These are phyloP conservation scores for Temnopleurus reevesii DNA, from an alignment of 53 echinoderm and acorn worm genomes.

Conservation along the genomic window DNA sequence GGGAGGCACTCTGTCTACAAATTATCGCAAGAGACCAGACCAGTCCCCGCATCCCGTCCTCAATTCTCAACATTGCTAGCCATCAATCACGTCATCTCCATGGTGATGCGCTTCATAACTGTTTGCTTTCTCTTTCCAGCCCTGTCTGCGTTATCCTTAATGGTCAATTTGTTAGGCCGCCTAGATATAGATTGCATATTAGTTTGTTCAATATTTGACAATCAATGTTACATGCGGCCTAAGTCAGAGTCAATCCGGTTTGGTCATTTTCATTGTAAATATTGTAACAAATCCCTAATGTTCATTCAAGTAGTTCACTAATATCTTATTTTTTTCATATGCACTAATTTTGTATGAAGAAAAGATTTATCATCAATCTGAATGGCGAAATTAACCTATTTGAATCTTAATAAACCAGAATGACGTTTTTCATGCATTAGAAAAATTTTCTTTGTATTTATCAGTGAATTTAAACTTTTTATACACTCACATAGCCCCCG, in stretches of 20 bases:
- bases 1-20: constrained; percentile 28
- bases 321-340: too few relatives aligned
- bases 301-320: background rate
- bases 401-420: too few relatives aligned
- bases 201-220: constrained; percentile 11
- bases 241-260: background rate
- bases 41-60: constrained; percentile 1
- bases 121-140: background rate
- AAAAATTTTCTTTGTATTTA: too few relatives aligned
- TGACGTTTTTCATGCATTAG: too few relatives aligned
- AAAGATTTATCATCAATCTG: too few relatives aligned
- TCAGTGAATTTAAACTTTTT: too few relatives aligned
- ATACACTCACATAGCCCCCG: too few relatives aligned
- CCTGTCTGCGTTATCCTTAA: constrained; percentile 33
- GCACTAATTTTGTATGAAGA: too few relatives aligned
- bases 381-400: too few relatives aligned
- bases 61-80: background rate
- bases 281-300: background rate
- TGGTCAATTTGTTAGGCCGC: constrained; percentile 10
- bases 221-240: background rate
- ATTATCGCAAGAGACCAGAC: constrained; percentile 11
- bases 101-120: background rate
- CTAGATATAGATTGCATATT: constrained; percentile 6
- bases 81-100: constrained; percentile 10
- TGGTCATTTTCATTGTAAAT: too few relatives aligned